Conservation (phyloP, 1,140 invertebrate species). For the Bilobella aurantiaca region DNA sequence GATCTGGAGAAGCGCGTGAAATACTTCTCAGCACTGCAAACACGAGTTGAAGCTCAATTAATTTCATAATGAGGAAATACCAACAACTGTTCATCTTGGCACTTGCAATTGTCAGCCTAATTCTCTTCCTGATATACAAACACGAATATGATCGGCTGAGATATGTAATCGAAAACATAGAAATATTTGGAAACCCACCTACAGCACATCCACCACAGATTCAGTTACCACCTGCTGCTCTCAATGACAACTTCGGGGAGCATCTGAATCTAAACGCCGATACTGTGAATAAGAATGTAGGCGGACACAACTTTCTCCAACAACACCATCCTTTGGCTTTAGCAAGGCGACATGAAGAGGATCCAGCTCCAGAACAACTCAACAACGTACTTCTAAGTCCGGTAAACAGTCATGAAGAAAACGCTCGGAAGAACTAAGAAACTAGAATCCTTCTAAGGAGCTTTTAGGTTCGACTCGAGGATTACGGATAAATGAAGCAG, state of each 20-base stretch:
- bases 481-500: no score
- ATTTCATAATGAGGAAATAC: conserved; percentile 56
- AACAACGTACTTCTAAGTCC: not conserved
- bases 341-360: not conserved
- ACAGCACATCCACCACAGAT: not conserved
- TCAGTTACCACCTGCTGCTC: not conserved
- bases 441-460: no score
- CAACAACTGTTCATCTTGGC: conserved; percentile 57
- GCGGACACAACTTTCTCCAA: not conserved
- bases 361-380: not conserved
- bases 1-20: no score
- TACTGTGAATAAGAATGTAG: not conserved
- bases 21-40: no score
- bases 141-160: conserved; percentile 63
- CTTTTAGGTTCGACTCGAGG: no score
- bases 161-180: conserved; percentile 63
- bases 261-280: not conserved
- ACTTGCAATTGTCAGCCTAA: conserved; percentile 52
- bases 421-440: not conserved
- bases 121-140: conserved; percentile 60
- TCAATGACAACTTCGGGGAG: not conserved
- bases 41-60: not conserved
- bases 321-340: not conserved
- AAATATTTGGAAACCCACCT: conserved; percentile 52
- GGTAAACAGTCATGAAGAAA: not conserved